Evolutionary conservation across 1,140 invertebrate genomes (phyloP), one percentile per base, ranked within the genome.

Genomic region (Lepeophtheirus salmonis): DNA sequence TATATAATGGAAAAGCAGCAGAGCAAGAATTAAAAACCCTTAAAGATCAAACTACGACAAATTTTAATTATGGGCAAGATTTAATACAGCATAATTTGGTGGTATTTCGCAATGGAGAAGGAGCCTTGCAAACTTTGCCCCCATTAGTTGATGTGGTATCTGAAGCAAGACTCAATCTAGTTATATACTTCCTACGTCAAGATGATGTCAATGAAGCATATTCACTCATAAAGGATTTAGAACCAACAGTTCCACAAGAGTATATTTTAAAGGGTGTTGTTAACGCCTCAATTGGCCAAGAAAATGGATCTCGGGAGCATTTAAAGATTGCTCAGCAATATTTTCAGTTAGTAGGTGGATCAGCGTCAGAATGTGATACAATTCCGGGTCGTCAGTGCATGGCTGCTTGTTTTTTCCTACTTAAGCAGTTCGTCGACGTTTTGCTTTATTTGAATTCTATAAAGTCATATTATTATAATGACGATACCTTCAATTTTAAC

Each of bases 401-500:
- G 91, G 89, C 92, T 0, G 92, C 90, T 0, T 89, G 85, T 48
- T 92, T 90, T 72, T 97, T 97, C 71, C 75, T 97, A 1, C 80
- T 88, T 24, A 82, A 83, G 56, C 89, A 96, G 73, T 97, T 92
- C 73, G 89, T 95, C 66, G 91, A 97, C 74, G 92, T 97, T 49
- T 76, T 94, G 6, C 80, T 97, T 10, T 97, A 97, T 69, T 78
- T 97, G 59, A 92, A 90, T 70, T 96, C 92, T 1, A 96, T 98
- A 65, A 91, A 95, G 71, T 92, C 88, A 62, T 97, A 88, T 67
- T 95, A 92, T 67, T 84, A 86, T 65, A 89, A 86, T 73, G 90
- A 98, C 71, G 94, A 98, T 67, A 82, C 80, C 0, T 98, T 97
- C 69, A 97, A 97, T 70, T 97, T 91, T 66, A 97, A 97, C 71